These are phyloP conservation scores for Tapirus terrestris DNA, from an alignment of 2,113 vertebrate genomes.

Conservation along the genomic window DNA sequence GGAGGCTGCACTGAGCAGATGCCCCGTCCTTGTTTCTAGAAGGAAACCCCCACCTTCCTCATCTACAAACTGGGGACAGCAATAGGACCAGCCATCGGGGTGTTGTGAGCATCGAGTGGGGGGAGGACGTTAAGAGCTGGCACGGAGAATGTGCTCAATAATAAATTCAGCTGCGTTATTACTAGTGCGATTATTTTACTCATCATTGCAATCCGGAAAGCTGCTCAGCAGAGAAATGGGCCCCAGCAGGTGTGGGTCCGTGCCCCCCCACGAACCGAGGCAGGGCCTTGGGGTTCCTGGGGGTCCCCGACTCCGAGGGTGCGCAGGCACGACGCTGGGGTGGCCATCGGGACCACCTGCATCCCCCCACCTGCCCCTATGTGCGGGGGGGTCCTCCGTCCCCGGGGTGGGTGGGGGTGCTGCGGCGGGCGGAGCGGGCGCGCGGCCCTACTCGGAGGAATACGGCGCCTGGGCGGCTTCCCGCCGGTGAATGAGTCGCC, in stretches of 20 bases:
- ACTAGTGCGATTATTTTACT: neutral
- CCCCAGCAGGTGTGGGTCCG: neutral
- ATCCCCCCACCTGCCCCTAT: neutral
- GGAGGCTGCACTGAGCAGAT: neutral
- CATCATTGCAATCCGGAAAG: neutral
- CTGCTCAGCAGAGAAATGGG: neutral
- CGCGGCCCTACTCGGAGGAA: slow-evolving; percentile 64
- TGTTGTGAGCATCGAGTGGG: neutral
- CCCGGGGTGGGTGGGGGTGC: neutral
- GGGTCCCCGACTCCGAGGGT: neutral
- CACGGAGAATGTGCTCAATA: neutral
- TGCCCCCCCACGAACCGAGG: neutral
- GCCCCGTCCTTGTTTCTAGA: neutral
- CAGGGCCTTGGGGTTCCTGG: neutral
- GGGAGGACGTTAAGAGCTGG: neutral
- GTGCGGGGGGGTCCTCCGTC: neutral
- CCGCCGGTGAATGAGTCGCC: slow-evolving; percentile 48
- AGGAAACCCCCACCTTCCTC: neutral
- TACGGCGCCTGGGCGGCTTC: slow-evolving; percentile 78
- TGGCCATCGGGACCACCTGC: neutral
- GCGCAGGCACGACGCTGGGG: too few relatives aligned
- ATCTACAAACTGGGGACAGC: neutral
- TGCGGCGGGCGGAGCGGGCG: neutral
- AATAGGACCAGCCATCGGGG: fast-evolving
- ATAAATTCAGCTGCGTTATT: neutral